Evolutionary conservation across 2,797 vertebrate species (phyloP).

Genomic region (Cossypha heuglini): DNA sequence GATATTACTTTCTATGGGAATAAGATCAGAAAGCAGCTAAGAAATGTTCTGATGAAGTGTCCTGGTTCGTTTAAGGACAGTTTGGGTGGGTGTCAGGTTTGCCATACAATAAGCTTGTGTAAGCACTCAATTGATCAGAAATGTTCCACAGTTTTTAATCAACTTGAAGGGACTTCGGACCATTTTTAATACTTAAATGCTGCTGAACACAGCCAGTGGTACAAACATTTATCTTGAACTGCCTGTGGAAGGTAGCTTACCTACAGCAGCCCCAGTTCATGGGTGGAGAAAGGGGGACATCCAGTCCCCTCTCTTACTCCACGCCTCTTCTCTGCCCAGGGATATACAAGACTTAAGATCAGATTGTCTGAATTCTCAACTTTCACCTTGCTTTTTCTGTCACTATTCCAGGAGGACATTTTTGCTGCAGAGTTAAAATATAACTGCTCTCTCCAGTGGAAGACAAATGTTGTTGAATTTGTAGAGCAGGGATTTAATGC

Average conservation of each 20-base stretch:
- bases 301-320: neutral
- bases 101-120: neutral
- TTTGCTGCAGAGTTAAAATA: neutral
- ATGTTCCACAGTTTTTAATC: neutral
- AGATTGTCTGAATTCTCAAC: neutral
- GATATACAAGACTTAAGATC: neutral
- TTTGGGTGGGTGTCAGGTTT: neutral
- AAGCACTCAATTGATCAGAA: conserved; percentile 9
- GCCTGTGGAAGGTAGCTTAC: neutral
- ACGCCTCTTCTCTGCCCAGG: neutral
- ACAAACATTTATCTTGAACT: neutral
- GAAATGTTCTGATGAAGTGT: neutral
- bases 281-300: accelerated
- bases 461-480: neutral
- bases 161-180: conserved; percentile 5
- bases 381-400: neutral
- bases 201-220: neutral
- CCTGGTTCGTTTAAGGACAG: neutral
- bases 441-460: neutral
- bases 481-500: neutral
- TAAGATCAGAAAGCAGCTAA: neutral
- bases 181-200: neutral
- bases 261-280: neutral
- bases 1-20: conserved; percentile 13
- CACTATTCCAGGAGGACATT: neutral